These are phyloP conservation scores for Kradibia gibbosae DNA, from an alignment of 1,140 invertebrate genomes.

Conservation along the genomic window DNA sequence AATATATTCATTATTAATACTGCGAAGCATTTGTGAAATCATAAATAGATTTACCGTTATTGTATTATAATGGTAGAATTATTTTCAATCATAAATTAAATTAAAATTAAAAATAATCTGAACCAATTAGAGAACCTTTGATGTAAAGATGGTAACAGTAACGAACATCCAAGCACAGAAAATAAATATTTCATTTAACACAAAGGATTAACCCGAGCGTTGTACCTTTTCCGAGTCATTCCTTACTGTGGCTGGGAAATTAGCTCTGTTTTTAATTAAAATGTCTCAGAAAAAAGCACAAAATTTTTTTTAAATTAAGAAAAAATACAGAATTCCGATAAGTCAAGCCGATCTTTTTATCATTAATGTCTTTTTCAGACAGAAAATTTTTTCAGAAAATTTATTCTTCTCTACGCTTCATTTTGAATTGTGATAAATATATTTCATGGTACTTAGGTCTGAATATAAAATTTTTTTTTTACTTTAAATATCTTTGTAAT, in stretches of 20 bases:
- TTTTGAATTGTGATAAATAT: slow-evolving; percentile 5
- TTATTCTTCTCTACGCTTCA: neutral
- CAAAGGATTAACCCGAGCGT: neutral
- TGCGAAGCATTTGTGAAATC: too few relatives aligned
- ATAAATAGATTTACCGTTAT: too few relatives aligned
- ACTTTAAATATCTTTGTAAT: too few relatives aligned
- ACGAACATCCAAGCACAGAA: neutral
- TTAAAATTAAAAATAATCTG: slow-evolving; percentile 31
- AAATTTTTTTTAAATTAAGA: slow-evolving; percentile 13
- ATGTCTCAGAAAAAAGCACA: slow-evolving; percentile 3
- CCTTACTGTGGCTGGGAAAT: slow-evolving; percentile 21
- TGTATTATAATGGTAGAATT: too few relatives aligned
- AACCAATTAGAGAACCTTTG: neutral
- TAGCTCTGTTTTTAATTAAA: slow-evolving; percentile 44
- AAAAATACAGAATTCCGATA: neutral
- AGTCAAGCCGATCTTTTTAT: neutral
- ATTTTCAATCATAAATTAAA: neutral
- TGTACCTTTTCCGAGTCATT: slow-evolving; percentile 21
- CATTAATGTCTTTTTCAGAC: slow-evolving; percentile 15
- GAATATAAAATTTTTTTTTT: too few relatives aligned
- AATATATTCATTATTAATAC: too few relatives aligned
- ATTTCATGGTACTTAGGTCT: neutral
- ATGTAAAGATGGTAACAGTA: neutral
- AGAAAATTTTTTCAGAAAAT: neutral
- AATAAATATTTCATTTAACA: slow-evolving; percentile 22